These are phyloP conservation scores for Argyrosomus japonicus DNA, from an alignment of 2,113 vertebrate genomes.

Conservation along the genomic window DNA sequence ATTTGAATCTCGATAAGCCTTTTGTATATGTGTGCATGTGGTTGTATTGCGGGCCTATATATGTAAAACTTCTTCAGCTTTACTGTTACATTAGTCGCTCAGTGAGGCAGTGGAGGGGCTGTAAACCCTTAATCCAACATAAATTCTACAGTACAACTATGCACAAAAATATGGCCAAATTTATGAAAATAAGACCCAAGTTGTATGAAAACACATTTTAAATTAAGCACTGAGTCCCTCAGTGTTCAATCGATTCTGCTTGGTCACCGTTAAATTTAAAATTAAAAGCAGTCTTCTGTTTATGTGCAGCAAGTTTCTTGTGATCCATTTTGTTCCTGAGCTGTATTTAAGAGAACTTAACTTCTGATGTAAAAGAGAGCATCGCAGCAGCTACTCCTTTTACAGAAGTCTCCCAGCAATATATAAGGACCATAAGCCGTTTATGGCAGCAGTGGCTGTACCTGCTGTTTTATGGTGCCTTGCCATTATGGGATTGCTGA, in stretches of 20 bases:
- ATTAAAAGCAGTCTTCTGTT: not conserved
- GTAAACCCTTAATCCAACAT: too few species aligned
- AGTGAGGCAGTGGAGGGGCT: too few species aligned
- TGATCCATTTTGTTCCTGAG: not conserved
- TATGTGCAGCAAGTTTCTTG: not conserved
- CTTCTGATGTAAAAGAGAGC: not conserved
- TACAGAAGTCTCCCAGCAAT: not conserved
- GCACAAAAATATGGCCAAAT: not conserved
- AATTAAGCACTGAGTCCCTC: not conserved
- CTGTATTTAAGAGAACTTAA: not conserved
- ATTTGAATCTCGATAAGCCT: too few species aligned
- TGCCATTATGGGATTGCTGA: not conserved
- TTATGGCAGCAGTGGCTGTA: not conserved
- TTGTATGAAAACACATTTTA: not conserved
- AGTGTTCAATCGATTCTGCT: not conserved
- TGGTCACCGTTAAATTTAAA: not conserved
- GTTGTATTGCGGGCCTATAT: too few species aligned
- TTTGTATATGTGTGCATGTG: too few species aligned
- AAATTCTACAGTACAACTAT: too few species aligned
- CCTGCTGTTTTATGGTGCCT: not conserved
- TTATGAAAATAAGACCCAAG: not conserved
- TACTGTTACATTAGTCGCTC: too few species aligned
- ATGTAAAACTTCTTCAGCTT: too few species aligned
- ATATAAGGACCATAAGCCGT: not conserved
- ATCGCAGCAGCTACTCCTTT: not conserved